A percentile compares a stretch with the other conserved stretches of the same genome.
phyloP scores from a whole-genome alignment of 2,888 invertebrate species.

The Pristionchus mayeri region DNA sequence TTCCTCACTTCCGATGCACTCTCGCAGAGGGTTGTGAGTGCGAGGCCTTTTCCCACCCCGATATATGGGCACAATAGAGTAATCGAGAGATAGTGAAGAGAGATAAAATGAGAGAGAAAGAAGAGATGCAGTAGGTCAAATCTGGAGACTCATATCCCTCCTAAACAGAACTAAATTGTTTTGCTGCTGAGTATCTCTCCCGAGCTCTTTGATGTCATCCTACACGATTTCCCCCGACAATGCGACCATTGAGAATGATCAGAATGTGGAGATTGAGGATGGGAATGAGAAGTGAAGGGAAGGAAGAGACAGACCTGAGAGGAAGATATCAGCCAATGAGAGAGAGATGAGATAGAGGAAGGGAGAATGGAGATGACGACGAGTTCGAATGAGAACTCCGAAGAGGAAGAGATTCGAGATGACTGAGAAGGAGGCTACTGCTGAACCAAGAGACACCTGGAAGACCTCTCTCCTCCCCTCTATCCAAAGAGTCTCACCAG shows the following conservation, averaged over 20 bases:
- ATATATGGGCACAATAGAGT: constrained; percentile 31
- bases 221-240: background rate
- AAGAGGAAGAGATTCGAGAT: constrained; percentile 73
- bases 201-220: background rate
- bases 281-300: background rate
- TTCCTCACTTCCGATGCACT: background rate
- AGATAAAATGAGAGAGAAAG: background rate
- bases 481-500: constrained; percentile 38
- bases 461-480: too few species aligned
- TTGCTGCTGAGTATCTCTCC: background rate
- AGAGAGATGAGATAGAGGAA: constrained; percentile 71
- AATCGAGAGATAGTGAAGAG: constrained; percentile 34
- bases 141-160: constrained; percentile 2
- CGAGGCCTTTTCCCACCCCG: constrained; percentile 3
- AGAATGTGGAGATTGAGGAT: too few species aligned
- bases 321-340: constrained; percentile 70
- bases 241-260: background rate
- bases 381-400: constrained; percentile 63
- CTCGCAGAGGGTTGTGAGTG: constrained; percentile 15
- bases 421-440: constrained; percentile 67
- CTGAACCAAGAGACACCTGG: constrained; percentile 61
- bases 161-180: background rate
- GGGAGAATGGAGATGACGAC: constrained; percentile 68
- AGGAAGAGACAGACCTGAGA: constrained; percentile 63
- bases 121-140: background rate